Evolutionary conservation across 2,113 vertebrate genomes (phyloP), one percentile per base, ranked within the genome.

Genomic region (Cyprinodon tularosa): DNA sequence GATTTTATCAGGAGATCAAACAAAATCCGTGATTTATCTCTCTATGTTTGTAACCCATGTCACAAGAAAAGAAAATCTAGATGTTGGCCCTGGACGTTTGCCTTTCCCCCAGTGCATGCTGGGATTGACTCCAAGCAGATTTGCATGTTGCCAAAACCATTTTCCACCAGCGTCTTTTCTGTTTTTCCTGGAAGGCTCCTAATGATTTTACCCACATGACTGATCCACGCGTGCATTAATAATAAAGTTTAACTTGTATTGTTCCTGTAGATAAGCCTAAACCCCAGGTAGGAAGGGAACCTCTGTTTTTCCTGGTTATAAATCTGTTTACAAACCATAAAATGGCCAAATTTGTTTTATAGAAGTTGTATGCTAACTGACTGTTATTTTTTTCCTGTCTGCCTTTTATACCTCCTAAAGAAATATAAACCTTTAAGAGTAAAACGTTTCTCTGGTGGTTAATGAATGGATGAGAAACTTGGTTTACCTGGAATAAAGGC

Each of bases 321-420:
- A 57, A 10, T 14, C 50, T n/a, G 50, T 57, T 57, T 57, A 57
- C 50, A 57, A 57, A 15, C 38, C 10, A 37, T 5, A 79, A 74
- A 68, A 64, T 74, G 66, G 71, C 85, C 79, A 79, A 66, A 78
- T 75, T 66, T 84, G 39, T 57, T 13, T 44, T n/a, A 86, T n/a
- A 86, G 12, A 82, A 68, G 13, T 60, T 83, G 37, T 38, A 6
- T 71, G 42, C 59, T 61, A 40, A 77, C 53, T 57, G 48, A 77
- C 69, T 80, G 69, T 84, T 66, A 48, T 11, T 71, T 66, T 64
- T 72, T 20, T 72, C 66, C 44, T 42, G 17, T 71, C 5, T 66
- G 59, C 20, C 57, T 82, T 87, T 86, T 86, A 71, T 78, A 78
- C 45, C 29, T 71, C 10, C 53, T 65, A 15, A 72, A 81, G 22